A percentile compares a stretch with the other conserved stretches of the same genome.
Conservation (phyloP, 2,113 vertebrate genomes). For the Psilopsiagon aymara region DNA sequence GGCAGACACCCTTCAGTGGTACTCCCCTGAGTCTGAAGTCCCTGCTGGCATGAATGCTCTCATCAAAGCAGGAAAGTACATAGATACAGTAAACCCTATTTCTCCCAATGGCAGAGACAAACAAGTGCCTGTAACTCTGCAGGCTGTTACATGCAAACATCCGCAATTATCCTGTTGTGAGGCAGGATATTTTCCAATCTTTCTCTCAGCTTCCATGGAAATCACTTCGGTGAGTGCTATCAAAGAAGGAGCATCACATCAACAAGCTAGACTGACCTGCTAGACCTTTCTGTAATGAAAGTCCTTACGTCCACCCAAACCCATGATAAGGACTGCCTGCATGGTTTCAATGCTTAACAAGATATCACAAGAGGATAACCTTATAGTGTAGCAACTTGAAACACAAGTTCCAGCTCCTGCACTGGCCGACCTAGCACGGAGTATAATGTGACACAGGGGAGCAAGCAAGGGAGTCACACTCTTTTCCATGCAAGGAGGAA, state of each 20-base stretch:
- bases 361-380: background rate
- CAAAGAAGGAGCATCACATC: background rate
- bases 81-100: background rate
- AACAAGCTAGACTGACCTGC: background rate
- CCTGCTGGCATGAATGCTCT: background rate
- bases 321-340: background rate
- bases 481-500: background rate
- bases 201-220: conserved; percentile 10
- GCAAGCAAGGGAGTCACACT: background rate
- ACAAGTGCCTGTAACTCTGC: background rate
- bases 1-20: background rate
- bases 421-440: background rate
- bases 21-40: background rate
- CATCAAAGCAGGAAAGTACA: background rate
- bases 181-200: background rate
- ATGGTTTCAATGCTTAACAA: background rate
- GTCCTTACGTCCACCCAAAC: background rate
- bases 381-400: fast-evolving
- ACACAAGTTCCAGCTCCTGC: background rate
- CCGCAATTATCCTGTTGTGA: background rate
- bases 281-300: background rate
- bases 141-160: background rate
- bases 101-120: background rate
- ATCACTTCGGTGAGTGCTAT: background rate
- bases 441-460: fast-evolving